Conservation (phyloP, 2,113 vertebrate species). For the Salvator merianae region DNA sequence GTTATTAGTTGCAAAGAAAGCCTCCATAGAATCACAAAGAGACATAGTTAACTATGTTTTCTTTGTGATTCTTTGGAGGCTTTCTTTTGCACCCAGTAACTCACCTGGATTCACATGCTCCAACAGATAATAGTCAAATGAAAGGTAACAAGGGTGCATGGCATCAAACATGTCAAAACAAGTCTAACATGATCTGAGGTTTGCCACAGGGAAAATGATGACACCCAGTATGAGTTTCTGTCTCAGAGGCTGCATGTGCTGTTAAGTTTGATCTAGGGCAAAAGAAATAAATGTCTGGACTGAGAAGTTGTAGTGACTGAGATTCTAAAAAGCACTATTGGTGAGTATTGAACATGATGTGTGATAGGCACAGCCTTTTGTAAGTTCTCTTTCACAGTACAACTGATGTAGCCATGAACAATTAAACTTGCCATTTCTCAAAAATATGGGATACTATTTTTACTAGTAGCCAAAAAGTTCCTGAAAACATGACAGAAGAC, state of each 20-base stretch:
- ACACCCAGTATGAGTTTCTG: slow-evolving; percentile 4
- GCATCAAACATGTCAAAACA: neutral
- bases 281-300: neutral
- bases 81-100: too few species aligned
- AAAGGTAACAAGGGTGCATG: neutral
- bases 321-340: neutral
- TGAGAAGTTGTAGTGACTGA: slow-evolving; percentile 6
- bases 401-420: slow-evolving; percentile 3
- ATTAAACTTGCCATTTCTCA: slow-evolving; percentile 18
- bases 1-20: neutral
- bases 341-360: neutral
- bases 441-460: neutral
- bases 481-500: too few species aligned
- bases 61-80: too few species aligned
- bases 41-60: neutral
- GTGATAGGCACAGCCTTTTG: neutral
- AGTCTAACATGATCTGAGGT: neutral
- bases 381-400: neutral
- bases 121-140: neutral
- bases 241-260: neutral
- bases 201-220: slow-evolving; percentile 1
- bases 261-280: neutral
- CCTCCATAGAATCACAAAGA: neutral
- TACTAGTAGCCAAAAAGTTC: neutral
- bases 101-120: too few species aligned